Evolutionary conservation across 2,888 invertebrate species (phyloP).

Genomic region (Spilarctia lutea): DNA sequence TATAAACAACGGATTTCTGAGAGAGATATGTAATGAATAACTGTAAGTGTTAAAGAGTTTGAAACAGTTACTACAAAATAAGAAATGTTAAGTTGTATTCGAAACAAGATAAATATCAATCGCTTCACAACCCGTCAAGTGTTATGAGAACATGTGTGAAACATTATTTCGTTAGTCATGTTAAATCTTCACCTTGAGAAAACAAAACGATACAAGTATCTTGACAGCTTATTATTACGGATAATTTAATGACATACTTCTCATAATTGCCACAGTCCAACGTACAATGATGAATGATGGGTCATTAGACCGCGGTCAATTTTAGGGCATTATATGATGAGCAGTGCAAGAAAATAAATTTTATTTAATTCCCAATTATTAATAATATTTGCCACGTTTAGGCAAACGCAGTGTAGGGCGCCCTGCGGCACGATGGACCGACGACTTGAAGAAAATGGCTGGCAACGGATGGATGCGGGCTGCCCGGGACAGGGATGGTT

Average conservation of each 20-base stretch:
- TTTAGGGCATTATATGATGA: background rate
- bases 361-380: no score
- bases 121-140: background rate
- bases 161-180: background rate
- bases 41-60: no score
- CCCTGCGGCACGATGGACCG: no score
- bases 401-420: no score
- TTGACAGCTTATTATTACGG: background rate
- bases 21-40: no score
- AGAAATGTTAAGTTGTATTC: background rate
- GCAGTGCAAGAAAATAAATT: background rate
- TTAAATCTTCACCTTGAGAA: slow-evolving; percentile 1
- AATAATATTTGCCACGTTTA: no score
- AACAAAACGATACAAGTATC: background rate
- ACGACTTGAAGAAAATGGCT: no score
- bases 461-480: no score
- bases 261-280: slow-evolving; percentile 1
- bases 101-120: background rate
- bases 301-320: background rate
- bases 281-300: background rate
- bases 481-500: no score
- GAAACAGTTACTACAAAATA: background rate
- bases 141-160: background rate
- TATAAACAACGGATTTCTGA: no score
- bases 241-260: background rate